Evolutionary conservation across 2,888 invertebrate genomes (phyloP).

Genomic region (Trypoxylon attenuatum): DNA sequence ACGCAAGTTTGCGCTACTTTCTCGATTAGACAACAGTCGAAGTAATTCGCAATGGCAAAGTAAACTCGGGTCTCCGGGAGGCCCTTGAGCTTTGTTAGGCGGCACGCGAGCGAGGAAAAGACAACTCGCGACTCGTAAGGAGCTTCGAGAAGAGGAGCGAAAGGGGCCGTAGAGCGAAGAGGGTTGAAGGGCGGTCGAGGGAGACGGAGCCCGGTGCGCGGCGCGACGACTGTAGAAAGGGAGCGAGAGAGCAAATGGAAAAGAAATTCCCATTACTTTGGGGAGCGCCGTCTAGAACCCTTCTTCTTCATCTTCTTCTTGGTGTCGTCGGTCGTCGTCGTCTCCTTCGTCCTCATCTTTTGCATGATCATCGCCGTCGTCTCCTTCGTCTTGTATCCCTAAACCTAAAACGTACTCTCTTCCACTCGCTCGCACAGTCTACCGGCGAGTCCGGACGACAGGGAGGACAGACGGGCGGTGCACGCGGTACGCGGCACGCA

Average conservation of each 20-base stretch:
- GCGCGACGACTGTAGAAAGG: slow-evolving; percentile 33
- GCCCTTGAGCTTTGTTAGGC: slow-evolving; percentile 42
- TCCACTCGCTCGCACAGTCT: background rate
- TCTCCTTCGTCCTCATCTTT: slow-evolving; percentile 29
- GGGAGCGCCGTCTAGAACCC: slow-evolving; percentile 59
- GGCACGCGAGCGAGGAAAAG: slow-evolving; percentile 28
- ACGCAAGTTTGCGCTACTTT: no score
- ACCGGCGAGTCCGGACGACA: background rate
- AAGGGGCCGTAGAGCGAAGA: slow-evolving; percentile 4
- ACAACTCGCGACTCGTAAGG: slow-evolving; percentile 37
- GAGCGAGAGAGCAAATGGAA: slow-evolving; percentile 58
- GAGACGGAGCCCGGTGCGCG: slow-evolving; percentile 31
- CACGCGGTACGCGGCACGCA: slow-evolving; percentile 54
- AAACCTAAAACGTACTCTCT: no score
- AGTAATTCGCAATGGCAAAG: slow-evolving; percentile 39
- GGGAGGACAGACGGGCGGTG: no score
- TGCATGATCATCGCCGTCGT: no score
- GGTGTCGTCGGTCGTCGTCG: slow-evolving; percentile 26
- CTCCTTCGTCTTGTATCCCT: no score
- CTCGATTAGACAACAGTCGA: slow-evolving; percentile 34
- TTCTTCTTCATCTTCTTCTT: slow-evolving; percentile 51
- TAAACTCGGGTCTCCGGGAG: slow-evolving; percentile 32
- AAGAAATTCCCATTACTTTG: slow-evolving; percentile 69
- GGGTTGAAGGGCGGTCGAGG: slow-evolving; percentile 32
- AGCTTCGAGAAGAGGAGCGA: slow-evolving; percentile 12